These are phyloP conservation scores for Chlorodrepanis virens DNA, from an alignment of 2,113 vertebrate species.

Conservation along the genomic window DNA sequence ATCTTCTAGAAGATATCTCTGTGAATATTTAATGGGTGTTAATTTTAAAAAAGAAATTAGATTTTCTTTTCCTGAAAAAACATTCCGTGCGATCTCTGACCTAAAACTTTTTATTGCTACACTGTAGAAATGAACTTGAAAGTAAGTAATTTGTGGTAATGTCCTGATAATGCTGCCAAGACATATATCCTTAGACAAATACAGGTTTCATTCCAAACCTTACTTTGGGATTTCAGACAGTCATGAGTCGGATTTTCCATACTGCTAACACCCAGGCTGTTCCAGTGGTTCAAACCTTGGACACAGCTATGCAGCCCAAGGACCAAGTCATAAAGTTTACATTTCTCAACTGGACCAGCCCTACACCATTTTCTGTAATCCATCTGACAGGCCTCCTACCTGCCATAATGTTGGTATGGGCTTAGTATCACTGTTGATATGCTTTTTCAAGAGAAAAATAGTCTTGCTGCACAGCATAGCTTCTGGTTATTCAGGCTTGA, in stretches of 20 bases:
- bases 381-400: not conserved
- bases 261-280: not conserved
- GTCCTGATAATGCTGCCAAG: not conserved
- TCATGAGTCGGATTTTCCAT: not conserved
- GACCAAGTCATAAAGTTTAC: not conserved
- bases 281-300: not conserved
- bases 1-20: not conserved
- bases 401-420: not conserved
- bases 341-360: not conserved
- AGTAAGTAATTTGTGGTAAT: not conserved
- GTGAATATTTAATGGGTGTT: not conserved
- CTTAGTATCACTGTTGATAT: not conserved
- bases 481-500: not conserved
- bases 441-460: not conserved
- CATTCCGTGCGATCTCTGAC: not conserved
- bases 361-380: not conserved
- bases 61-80: not conserved
- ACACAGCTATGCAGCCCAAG: not conserved
- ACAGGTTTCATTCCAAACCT: constrained; percentile 1
- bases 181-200: constrained; percentile 26
- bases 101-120: not conserved
- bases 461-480: not conserved
- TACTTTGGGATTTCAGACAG: not conserved
- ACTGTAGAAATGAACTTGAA: not conserved
- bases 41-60: not conserved